Conservation (phyloP, 2,797 vertebrate species). For the Tenualosa thibaudeaui region DNA sequence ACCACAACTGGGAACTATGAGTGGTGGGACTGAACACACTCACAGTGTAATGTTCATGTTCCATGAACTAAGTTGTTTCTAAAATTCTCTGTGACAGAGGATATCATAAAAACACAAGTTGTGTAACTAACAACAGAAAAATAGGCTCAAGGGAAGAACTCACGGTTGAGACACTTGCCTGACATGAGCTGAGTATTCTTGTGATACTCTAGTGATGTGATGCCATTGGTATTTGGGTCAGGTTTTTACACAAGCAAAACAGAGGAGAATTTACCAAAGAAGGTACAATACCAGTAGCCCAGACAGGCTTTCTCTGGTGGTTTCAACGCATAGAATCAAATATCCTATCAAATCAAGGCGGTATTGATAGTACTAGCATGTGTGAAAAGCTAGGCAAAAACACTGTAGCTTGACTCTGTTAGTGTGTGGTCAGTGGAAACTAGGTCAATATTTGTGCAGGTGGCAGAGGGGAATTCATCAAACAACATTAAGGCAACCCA, state of each 20-base stretch:
- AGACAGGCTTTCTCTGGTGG: neutral
- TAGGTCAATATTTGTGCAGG: neutral
- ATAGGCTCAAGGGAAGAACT: neutral
- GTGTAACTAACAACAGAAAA: neutral
- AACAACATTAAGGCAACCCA: neutral
- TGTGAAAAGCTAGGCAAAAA: neutral
- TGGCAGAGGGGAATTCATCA: neutral
- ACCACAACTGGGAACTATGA: neutral
- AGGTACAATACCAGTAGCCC: neutral
- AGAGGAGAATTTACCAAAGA: neutral
- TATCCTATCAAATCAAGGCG: neutral
- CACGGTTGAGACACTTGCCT: neutral
- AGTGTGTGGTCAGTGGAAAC: neutral
- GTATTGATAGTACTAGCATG: neutral
- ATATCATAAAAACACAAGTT: neutral
- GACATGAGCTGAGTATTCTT: neutral
- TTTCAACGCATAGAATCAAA: neutral
- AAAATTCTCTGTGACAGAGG: neutral
- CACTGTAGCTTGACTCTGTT: neutral
- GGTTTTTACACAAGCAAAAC: neutral
- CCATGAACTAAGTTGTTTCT: neutral
- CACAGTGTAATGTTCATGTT: neutral
- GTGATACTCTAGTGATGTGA: neutral
- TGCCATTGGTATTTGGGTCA: neutral
- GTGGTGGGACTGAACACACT: neutral